phyloP scores from a whole-genome alignment of 1,140 invertebrate genomes.

The Dolichoris vasculosae region DNA sequence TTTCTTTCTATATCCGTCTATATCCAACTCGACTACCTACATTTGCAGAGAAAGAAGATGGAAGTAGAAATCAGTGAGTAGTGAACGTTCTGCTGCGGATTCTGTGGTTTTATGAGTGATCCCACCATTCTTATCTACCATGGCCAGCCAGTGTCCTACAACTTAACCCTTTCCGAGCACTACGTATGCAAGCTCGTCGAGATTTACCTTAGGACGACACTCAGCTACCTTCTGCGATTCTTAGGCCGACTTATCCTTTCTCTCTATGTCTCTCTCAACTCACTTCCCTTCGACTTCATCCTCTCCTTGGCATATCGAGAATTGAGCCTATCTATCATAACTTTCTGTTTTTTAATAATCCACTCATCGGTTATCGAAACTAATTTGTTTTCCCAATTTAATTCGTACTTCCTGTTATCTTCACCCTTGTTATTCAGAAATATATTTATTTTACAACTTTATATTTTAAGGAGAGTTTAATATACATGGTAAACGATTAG shows the following conservation, averaged over 20 bases:
- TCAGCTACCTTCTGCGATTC: constrained; percentile 3
- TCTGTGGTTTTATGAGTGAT: constrained; percentile 65
- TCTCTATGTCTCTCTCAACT: not conserved
- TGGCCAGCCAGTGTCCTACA: constrained; percentile 69
- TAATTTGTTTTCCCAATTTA: not conserved
- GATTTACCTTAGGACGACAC: constrained; percentile 63
- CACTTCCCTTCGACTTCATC: not conserved
- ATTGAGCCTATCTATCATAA: not conserved
- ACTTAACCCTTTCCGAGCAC: constrained; percentile 69
- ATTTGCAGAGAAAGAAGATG: not conserved
- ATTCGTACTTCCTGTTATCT: not conserved
- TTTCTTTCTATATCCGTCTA: not conserved
- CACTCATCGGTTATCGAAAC: not conserved
- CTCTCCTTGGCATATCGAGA: constrained; percentile 33
- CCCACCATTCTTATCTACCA: constrained; percentile 67
- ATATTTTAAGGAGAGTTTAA: not conserved
- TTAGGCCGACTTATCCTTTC: constrained; percentile 13
- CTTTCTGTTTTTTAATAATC: not conserved
- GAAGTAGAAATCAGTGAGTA: not conserved
- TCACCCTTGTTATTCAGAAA: not conserved
- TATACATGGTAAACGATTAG: too few species aligned
- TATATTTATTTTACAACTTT: not conserved
- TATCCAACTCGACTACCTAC: not conserved
- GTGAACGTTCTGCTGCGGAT: constrained; percentile 62
- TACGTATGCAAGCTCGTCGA: constrained; percentile 51